Conservation (phyloP, 2,113 vertebrate species). For the Cyanoderma ruficeps region DNA sequence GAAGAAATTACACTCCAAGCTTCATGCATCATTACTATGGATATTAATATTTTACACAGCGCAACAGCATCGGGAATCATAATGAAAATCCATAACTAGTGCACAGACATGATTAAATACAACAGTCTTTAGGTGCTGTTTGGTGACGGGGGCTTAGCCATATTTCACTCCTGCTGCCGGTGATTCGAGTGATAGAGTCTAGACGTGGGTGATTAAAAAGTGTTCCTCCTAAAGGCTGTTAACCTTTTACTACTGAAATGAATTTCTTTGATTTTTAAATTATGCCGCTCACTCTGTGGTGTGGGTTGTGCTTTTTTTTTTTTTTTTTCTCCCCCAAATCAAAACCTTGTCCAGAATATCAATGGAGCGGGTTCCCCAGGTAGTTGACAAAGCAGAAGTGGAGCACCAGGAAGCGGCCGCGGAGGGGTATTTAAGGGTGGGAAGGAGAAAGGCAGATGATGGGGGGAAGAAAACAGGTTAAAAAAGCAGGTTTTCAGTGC, state of each 20-base stretch:
- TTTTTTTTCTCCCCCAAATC: conserved; percentile 39
- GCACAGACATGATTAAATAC: conserved; percentile 98
- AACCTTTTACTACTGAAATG: conserved; percentile 86
- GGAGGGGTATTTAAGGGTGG: not conserved
- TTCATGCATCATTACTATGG: conserved; percentile 99
- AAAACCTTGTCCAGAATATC: conserved; percentile 71
- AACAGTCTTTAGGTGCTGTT: conserved; percentile 89
- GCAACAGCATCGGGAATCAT: conserved; percentile 93
- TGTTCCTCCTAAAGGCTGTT: conserved; percentile 83
- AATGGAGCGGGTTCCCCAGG: conserved; percentile 55
- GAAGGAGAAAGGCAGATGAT: not conserved
- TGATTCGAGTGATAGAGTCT: conserved; percentile 84
- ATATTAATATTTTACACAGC: conserved; percentile 96
- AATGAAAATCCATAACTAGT: conserved; percentile 99
- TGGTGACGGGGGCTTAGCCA: conserved; percentile 79
- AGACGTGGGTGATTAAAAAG: conserved; percentile 86
- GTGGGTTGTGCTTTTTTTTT: not conserved
- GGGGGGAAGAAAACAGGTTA: conserved; percentile 5
- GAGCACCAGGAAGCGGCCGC: not conserved
- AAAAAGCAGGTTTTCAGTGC: conserved; percentile 50
- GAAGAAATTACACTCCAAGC: conserved; percentile 96
- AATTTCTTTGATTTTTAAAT: conserved; percentile 87
- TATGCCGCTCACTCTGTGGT: conserved; percentile 74
- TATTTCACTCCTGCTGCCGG: conserved; percentile 81
- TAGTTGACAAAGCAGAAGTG: conserved; percentile 48